Evolutionary conservation across 2,797 vertebrate species (phyloP).

Genomic region (Champsocephalus gunnari): DNA sequence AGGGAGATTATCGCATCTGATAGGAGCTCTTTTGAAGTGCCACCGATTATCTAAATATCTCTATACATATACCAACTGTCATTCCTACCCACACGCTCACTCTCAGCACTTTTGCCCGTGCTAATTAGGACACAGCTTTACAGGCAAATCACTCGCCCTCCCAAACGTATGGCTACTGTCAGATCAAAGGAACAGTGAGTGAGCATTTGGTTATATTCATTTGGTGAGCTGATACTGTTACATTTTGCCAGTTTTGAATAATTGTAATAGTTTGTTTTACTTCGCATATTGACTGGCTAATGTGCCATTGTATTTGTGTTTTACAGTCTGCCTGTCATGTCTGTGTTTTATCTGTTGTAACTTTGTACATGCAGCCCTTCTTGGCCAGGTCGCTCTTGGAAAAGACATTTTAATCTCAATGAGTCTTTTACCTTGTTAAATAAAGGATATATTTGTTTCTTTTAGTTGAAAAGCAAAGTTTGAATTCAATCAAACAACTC

Average conservation of each 20-base stretch:
- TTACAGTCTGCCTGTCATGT: too few species aligned
- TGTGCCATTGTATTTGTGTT: too few species aligned
- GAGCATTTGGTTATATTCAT: conserved; percentile 33
- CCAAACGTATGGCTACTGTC: neutral
- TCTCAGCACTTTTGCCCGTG: conserved; percentile 48
- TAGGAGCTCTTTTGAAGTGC: conserved; percentile 77
- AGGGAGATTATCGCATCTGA: conserved; percentile 76
- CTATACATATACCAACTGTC: conserved; percentile 68
- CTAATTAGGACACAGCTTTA: conserved; percentile 72
- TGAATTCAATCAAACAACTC: conserved; percentile 1
- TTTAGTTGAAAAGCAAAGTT: conserved; percentile 15
- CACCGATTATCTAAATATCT: conserved; percentile 78
- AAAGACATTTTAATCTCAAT: too few species aligned
- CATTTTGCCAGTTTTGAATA: too few species aligned
- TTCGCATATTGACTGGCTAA: too few species aligned
- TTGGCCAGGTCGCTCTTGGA: too few species aligned
- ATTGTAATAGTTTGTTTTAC: too few species aligned
- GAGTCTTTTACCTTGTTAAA: too few species aligned
- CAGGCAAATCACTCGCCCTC: conserved; percentile 49
- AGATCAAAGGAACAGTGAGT: conserved; percentile 31
- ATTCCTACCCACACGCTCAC: conserved; percentile 61
- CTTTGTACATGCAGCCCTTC: too few species aligned
- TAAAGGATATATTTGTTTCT: neutral
- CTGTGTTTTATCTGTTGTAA: too few species aligned
- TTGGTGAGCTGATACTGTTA: conserved; percentile 19